phyloP scores from a whole-genome alignment of 1,140 invertebrate genomes.

The Zaprionus ghesquierei region DNA sequence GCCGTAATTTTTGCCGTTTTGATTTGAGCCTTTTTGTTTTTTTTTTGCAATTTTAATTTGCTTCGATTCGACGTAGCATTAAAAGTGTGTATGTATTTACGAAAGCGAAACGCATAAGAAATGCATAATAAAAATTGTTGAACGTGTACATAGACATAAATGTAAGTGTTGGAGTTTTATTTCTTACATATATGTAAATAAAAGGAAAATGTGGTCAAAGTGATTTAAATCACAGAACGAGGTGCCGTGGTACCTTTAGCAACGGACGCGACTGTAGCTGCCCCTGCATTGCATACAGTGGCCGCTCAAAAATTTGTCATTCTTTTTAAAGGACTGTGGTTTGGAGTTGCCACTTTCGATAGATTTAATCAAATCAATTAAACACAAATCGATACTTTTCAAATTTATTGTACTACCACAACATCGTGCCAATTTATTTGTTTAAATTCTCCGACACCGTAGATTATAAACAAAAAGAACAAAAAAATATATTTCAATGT shows the following conservation, averaged over 20 bases:
- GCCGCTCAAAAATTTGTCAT: not conserved
- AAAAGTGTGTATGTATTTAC: slow-evolving; percentile 47
- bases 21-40: not conserved
- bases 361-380: not conserved
- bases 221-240: too few species aligned
- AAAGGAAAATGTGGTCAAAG: too few species aligned
- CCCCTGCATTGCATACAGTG: not conserved
- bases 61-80: slow-evolving; percentile 40
- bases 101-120: slow-evolving; percentile 16
- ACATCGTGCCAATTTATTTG: not conserved
- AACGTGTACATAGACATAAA: slow-evolving; percentile 53
- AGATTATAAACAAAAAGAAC: not conserved
- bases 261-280: not conserved
- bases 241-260: too few species aligned
- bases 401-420: not conserved
- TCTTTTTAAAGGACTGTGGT: not conserved
- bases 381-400: too few species aligned
- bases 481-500: not conserved
- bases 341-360: not conserved
- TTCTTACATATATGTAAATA: too few species aligned
- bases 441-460: not conserved
- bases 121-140: slow-evolving; percentile 59
- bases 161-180: not conserved
- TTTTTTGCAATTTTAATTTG: not conserved
- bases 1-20: slow-evolving; percentile 2